Conservation (phyloP, 2,888 invertebrate species). For the Watsonalla cultraria region DNA sequence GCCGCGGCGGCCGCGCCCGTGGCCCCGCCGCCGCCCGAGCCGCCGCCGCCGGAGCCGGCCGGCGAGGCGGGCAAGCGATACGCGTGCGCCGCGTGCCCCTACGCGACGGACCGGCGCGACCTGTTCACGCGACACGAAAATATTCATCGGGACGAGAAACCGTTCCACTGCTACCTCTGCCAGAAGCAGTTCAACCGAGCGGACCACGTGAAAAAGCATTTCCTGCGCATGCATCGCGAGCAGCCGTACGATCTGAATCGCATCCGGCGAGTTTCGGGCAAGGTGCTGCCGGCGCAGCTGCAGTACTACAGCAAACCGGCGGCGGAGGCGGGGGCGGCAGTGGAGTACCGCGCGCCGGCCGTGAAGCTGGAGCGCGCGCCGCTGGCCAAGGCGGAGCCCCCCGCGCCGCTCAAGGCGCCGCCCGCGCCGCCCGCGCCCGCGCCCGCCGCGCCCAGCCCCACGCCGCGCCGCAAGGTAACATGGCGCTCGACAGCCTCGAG, state of each 20-base stretch:
- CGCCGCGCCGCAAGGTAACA: constrained; percentile 16
- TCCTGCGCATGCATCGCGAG: constrained; percentile 94
- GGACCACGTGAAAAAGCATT: constrained; percentile 96
- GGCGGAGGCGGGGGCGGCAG: constrained; percentile 68
- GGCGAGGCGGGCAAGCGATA: constrained; percentile 82
- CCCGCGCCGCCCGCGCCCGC: constrained; percentile 34
- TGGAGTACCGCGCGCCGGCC: constrained; percentile 19
- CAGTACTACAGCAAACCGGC: constrained; percentile 50
- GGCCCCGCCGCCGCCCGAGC: constrained; percentile 15
- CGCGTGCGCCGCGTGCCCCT: constrained; percentile 92
- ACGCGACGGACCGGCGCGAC: constrained; percentile 94
- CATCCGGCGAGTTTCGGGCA: constrained; percentile 83
- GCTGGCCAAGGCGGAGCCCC: constrained; percentile 50
- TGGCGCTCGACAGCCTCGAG: not conserved
- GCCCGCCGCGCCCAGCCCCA: constrained; percentile 25
- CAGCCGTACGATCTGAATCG: constrained; percentile 91
- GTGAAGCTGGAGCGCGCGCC: constrained; percentile 62
- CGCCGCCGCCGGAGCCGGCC: constrained; percentile 16
- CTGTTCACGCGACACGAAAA: constrained; percentile 95
- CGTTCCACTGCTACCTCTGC: constrained; percentile 95
- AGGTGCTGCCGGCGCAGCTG: constrained; percentile 64
- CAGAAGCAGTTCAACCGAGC: constrained; percentile 95
- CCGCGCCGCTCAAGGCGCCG: constrained; percentile 21
- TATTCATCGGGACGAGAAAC: constrained; percentile 95
- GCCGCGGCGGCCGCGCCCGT: constrained; percentile 14